Evolutionary conservation across 2,113 vertebrate genomes (phyloP).

Genomic region (Morone saxatilis): DNA sequence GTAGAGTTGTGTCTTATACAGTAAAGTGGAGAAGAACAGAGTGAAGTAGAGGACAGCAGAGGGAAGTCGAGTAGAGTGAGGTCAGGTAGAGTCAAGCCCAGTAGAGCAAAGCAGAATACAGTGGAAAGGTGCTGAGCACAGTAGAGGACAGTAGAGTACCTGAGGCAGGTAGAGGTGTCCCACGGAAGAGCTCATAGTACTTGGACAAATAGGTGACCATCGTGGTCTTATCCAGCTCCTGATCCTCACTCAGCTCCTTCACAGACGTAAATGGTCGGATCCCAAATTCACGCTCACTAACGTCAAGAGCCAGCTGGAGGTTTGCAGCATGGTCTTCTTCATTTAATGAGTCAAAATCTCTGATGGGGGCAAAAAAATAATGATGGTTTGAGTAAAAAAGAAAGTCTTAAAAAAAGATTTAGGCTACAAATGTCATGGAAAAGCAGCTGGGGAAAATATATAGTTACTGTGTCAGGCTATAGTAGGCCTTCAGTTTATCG

Average conservation of each 20-base stretch:
- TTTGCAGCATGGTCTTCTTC: constrained; percentile 89
- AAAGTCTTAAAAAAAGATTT: background rate
- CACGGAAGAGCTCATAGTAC: constrained; percentile 95
- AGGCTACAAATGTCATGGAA: background rate
- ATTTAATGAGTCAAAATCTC: constrained; percentile 91
- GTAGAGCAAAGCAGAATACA: background rate
- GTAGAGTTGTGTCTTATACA: background rate
- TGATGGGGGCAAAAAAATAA: constrained; percentile 66
- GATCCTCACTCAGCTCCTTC: constrained; percentile 84
- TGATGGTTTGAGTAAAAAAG: background rate
- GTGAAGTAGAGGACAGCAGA: too few species aligned
- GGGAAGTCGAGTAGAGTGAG: too few species aligned
- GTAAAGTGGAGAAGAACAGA: background rate
- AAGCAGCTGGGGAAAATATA: background rate
- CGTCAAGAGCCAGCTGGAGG: constrained; percentile 93
- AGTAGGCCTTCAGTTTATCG: background rate
- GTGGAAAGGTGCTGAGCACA: background rate
- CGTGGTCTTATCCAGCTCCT: constrained; percentile 91
- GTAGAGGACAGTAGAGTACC: constrained; percentile 77
- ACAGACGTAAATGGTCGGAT: constrained; percentile 89
- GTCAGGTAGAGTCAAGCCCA: background rate
- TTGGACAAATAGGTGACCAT: constrained; percentile 95
- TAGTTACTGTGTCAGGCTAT: background rate
- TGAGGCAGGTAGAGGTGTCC: constrained; percentile 87
- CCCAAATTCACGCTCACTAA: constrained; percentile 93